Conservation (phyloP, 2,888 invertebrate genomes). For the Leptopilina drosophilae region DNA sequence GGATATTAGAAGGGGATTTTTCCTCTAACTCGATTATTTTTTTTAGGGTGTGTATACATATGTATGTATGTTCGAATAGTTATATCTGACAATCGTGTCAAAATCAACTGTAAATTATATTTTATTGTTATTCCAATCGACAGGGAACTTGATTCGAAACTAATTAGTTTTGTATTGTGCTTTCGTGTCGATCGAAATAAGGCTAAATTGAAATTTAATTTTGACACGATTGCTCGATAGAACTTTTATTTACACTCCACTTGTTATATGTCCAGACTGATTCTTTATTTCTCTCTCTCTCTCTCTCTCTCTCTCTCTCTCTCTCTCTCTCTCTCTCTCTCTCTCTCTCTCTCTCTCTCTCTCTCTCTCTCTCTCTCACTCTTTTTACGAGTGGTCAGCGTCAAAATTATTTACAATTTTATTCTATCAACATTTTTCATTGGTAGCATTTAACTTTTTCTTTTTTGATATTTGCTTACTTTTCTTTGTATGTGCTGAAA, state of each 20-base stretch:
- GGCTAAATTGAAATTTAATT: conserved; percentile 20
- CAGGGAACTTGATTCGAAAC: conserved; percentile 5
- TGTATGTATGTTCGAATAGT: background rate
- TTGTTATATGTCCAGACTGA: background rate
- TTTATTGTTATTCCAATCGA: conserved; percentile 12
- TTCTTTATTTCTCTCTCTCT: background rate
- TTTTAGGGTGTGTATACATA: no score
- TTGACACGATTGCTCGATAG: conserved; percentile 9
- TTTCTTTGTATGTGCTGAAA: no score
- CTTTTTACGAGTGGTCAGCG: conserved; percentile 1
- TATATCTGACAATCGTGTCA: background rate
- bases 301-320: no score
- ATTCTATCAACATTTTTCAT: background rate
- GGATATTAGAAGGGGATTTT: no score
- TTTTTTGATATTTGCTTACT: no score
- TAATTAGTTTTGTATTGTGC: conserved; percentile 20
- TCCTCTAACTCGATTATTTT: no score
- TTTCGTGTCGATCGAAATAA: conserved; percentile 15
- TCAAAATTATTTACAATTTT: conserved; percentile 11
- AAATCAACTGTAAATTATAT: conserved; percentile 17
- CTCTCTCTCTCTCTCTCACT: no score
- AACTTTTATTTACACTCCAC: conserved; percentile 17
- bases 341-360: no score
- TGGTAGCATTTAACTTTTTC: background rate
- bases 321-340: no score